Evolutionary conservation across 2,797 vertebrate species (phyloP).

Genomic region (Centroberyx gerrardi): DNA sequence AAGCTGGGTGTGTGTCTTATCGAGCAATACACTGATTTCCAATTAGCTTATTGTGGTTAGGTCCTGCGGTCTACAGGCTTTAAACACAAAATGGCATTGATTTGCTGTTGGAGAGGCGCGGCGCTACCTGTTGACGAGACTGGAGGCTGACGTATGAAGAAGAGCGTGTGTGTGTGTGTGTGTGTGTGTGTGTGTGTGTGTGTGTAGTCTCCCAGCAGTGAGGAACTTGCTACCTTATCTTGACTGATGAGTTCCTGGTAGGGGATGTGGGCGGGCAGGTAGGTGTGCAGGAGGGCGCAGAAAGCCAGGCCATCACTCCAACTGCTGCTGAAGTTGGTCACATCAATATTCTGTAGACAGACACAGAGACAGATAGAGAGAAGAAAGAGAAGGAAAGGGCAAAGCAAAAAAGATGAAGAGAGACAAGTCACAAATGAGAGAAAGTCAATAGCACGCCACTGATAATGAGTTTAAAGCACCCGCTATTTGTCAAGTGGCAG

Average conservation of each 20-base stretch:
- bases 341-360: conserved; percentile 86
- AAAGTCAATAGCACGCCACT: conserved; percentile 27
- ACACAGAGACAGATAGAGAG: conserved; percentile 1
- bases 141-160: too few relatives aligned
- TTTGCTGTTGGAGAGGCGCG: neutral
- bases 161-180: neutral
- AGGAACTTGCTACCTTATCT: conserved; percentile 88
- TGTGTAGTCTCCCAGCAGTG: conserved; percentile 18
- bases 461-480: conserved; percentile 36
- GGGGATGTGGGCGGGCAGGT: conserved; percentile 93
- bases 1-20: neutral
- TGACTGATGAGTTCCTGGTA: conserved; percentile 94
- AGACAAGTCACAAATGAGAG: conserved; percentile 16
- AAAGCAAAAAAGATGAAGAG: neutral
- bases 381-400: neutral
- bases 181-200: conserved; percentile 2
- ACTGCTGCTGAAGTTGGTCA: conserved; percentile 96
- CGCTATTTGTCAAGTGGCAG: neutral
- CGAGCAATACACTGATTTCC: neutral
- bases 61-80: neutral
- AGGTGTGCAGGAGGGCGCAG: conserved; percentile 93
- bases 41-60: too few relatives aligned
- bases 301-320: conserved; percentile 95
- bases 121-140: neutral
- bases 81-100: neutral